These are phyloP conservation scores for Gopherus flavomarginatus DNA, from an alignment of 2,113 vertebrate species.

Conservation along the genomic window DNA sequence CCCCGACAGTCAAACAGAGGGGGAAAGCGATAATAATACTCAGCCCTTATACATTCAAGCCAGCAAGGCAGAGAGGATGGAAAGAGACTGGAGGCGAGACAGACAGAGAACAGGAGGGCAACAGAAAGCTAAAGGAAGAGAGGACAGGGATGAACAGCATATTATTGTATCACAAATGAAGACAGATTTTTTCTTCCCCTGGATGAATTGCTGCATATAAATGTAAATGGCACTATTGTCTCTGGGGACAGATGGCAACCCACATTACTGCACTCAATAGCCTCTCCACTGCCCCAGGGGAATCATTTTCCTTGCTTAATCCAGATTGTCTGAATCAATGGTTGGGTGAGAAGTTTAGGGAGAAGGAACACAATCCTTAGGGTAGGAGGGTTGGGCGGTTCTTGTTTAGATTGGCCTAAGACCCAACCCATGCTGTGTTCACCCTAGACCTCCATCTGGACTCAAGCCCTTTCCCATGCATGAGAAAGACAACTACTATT, in stretches of 20 bases:
- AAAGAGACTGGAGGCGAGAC: not conserved
- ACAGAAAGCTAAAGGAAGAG: conserved; percentile 31
- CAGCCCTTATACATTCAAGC: conserved; percentile 34
- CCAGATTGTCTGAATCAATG: not conserved
- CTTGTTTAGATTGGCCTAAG: not conserved
- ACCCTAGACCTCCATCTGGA: not conserved
- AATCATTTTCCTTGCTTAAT: not conserved
- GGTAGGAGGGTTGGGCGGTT: not conserved
- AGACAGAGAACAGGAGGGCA: not conserved
- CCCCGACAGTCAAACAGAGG: not conserved
- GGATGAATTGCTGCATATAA: not conserved
- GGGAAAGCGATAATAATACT: not conserved
- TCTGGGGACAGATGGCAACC: conserved; percentile 25
- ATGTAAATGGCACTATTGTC: conserved; percentile 32
- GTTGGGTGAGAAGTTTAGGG: not conserved
- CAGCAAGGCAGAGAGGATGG: conserved; percentile 2
- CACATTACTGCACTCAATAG: not conserved
- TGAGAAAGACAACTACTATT: not conserved
- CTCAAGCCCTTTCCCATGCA: not conserved
- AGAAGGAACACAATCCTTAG: not conserved
- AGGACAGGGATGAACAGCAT: not conserved
- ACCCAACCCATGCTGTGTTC: not conserved
- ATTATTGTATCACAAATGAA: not conserved
- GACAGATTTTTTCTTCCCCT: conserved; percentile 38
- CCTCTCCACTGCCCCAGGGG: rapidly evolving